Evolutionary conservation across 2,888 invertebrate species (phyloP).

Genomic region (Scrobipalpa costella): DNA sequence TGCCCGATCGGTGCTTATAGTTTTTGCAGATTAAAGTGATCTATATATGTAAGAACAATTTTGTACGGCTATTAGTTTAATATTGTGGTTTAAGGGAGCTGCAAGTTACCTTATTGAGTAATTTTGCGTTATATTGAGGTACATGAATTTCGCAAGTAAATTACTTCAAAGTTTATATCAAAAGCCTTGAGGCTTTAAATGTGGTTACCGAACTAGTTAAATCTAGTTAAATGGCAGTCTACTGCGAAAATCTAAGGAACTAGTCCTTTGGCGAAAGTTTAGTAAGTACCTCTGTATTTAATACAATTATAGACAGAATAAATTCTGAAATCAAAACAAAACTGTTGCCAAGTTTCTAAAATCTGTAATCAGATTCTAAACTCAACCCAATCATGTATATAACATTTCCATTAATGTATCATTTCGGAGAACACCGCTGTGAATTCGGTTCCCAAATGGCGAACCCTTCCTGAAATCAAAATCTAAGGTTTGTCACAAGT

Average conservation of each 20-base stretch:
- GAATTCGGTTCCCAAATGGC: not conserved
- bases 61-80: not conserved
- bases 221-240: constrained; percentile 15
- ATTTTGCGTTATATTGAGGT: not conserved
- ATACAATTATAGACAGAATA: not conserved
- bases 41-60: not conserved
- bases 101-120: constrained; percentile 1
- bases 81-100: not conserved
- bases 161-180: constrained; percentile 29
- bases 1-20: not conserved
- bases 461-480: constrained; percentile 10
- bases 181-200: constrained; percentile 25
- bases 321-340: not conserved
- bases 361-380: not conserved
- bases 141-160: constrained; percentile 26
- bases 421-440: not conserved
- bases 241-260: constrained; percentile 4
- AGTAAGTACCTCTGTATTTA: too few relatives aligned
- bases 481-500: constrained; percentile 35
- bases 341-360: not conserved
- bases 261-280: not conserved
- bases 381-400: not conserved
- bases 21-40: constrained; percentile 4
- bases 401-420: not conserved
- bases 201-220: constrained; percentile 2